These are phyloP conservation scores for Spheniscus humboldti DNA, from an alignment of 2,797 vertebrate genomes.

Conservation along the genomic window DNA sequence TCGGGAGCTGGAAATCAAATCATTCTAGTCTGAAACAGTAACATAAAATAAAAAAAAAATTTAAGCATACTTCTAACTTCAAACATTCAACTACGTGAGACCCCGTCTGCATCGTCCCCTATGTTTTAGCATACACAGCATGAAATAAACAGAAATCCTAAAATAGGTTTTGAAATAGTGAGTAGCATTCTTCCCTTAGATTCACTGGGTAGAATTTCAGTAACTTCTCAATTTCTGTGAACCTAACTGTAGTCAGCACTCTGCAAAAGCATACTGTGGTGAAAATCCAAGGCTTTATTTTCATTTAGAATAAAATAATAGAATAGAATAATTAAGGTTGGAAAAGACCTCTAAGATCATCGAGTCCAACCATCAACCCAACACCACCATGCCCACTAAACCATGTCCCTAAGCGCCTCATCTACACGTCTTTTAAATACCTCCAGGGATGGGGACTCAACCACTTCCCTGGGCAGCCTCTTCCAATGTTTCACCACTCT, in stretches of 20 bases:
- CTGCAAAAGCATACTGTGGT: not conserved
- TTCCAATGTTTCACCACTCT: too few species aligned
- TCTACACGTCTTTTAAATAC: too few species aligned
- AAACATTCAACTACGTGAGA: not conserved
- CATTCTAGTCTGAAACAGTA: not conserved
- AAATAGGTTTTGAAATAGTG: not conserved
- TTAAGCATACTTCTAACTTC: not conserved
- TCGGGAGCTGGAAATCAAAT: not conserved
- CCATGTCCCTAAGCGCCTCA: too few species aligned
- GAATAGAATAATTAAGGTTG: too few species aligned
- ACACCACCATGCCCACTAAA: too few species aligned
- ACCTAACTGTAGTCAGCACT: not conserved
- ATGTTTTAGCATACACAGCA: not conserved
- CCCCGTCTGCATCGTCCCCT: not conserved
- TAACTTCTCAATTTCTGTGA: not conserved
- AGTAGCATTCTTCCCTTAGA: not conserved
- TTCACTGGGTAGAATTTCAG: not conserved
- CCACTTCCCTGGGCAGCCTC: too few species aligned
- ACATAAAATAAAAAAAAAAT: not conserved
- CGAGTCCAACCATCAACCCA: too few species aligned
- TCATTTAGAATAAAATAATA: not conserved
- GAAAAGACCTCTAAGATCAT: too few species aligned
- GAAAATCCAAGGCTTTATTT: not conserved
- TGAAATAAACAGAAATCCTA: not conserved
- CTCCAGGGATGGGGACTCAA: too few species aligned